Percentiles rank a stretch among this genome's conserved stretches.
Conservation (phyloP, 2,888 invertebrate species). For the Seira musarum region DNA sequence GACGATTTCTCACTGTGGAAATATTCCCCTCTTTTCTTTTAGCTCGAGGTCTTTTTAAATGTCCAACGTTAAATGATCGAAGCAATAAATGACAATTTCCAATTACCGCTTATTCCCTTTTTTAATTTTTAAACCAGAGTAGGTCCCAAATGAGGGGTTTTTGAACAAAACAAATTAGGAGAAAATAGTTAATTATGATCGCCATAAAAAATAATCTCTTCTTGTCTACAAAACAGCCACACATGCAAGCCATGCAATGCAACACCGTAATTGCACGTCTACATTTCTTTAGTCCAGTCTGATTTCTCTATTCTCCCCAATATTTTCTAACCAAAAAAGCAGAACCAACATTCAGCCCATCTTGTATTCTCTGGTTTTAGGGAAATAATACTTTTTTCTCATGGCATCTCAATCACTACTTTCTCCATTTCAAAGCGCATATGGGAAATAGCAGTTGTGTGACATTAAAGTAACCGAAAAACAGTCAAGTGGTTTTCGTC, state of each 20-base stretch:
- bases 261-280: background rate
- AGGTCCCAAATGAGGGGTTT: too few relatives aligned
- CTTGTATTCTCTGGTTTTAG: background rate
- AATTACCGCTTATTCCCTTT: conserved; percentile 12
- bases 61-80: conserved; percentile 29
- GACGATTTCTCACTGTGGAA: too few relatives aligned
- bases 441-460: conserved; percentile 15
- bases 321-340: conserved; percentile 15
- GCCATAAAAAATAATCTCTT: conserved; percentile 49
- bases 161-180: conserved; percentile 26
- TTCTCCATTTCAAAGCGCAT: background rate
- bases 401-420: conserved; percentile 36
- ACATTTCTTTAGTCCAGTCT: background rate
- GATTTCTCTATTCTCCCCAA: background rate
- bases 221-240: conserved; percentile 34
- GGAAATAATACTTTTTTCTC: background rate
- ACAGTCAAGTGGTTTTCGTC: conserved; percentile 59
- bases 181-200: conserved; percentile 52
- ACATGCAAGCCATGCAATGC: background rate
- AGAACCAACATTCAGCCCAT: background rate
- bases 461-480: conserved; percentile 24
- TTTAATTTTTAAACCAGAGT: conserved; percentile 25
- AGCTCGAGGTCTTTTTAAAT: background rate
- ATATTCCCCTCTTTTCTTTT: background rate
- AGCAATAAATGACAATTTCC: background rate